Evolutionary conservation across 2,797 vertebrate species (phyloP).

Genomic region (Malurus leucopterus): DNA sequence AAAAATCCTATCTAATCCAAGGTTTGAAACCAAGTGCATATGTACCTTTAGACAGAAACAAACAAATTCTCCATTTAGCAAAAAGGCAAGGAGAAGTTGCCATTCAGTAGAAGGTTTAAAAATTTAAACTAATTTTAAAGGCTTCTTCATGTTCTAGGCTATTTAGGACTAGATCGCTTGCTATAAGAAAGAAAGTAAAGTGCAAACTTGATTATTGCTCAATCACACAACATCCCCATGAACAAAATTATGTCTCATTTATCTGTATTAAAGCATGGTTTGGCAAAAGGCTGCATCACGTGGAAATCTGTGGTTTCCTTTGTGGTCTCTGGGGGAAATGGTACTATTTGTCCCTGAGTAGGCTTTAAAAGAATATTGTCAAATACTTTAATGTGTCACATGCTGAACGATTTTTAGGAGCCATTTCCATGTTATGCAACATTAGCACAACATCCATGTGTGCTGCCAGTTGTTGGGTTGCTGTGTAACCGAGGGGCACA

Average conservation of each 20-base stretch:
- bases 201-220: neutral
- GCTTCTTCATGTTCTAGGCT: neutral
- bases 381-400: neutral
- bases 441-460: neutral
- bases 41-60: neutral
- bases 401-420: neutral
- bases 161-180: neutral
- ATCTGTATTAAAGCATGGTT: neutral
- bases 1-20: neutral
- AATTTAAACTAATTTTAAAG: neutral
- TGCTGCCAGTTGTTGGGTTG: neutral
- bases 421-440: neutral
- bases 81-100: neutral
- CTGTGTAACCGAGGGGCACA: neutral
- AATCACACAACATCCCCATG: neutral
- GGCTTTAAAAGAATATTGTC: neutral
- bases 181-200: neutral
- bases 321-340: neutral
- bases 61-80: neutral
- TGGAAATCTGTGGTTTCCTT: neutral
- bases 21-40: neutral
- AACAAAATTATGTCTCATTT: neutral
- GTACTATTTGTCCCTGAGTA: neutral
- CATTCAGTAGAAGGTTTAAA: neutral
- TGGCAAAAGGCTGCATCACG: neutral